These are phyloP conservation scores for Carlito syrichta DNA, from an alignment of 2,113 vertebrate species.

Conservation along the genomic window DNA sequence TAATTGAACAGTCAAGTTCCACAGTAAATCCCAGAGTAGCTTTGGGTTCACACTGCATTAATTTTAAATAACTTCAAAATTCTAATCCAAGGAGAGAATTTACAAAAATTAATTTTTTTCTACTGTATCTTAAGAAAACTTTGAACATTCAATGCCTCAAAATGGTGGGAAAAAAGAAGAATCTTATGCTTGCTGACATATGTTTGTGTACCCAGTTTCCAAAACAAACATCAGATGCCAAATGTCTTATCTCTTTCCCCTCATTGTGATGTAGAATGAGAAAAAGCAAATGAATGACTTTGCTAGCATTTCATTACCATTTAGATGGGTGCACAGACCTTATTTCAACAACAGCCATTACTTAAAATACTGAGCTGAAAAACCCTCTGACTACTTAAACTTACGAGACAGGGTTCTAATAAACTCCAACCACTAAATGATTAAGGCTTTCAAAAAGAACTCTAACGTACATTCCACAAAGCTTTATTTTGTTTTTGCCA, in stretches of 20 bases:
- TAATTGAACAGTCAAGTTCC: neutral
- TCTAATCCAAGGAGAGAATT: constrained; percentile 4
- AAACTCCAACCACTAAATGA: neutral
- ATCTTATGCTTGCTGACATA: constrained; percentile 15
- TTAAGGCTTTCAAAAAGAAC: neutral
- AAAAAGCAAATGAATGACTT: constrained; percentile 24
- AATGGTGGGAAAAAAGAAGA: neutral
- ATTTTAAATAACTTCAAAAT: constrained; percentile 14
- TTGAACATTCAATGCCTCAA: neutral
- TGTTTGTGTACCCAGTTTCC: constrained; percentile 30
- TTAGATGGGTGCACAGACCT: constrained; percentile 39
- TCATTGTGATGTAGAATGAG: neutral
- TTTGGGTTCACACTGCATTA: neutral
- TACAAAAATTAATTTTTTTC: constrained; percentile 39
- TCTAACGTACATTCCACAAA: neutral
- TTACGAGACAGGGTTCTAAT: neutral
- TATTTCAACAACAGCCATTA: constrained; percentile 15
- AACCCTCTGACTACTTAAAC: neutral
- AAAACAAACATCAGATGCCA: constrained; percentile 52
- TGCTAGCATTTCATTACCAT: constrained; percentile 66
- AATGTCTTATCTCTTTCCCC: constrained; percentile 17
- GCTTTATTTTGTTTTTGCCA: neutral
- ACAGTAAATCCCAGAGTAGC: neutral
- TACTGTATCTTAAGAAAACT: neutral
- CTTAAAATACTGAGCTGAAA: neutral